Percentiles rank a stretch among this genome's conserved stretches.
Conservation (phyloP, 1,140 invertebrate genomes). For the Geopemphigus sp. region DNA sequence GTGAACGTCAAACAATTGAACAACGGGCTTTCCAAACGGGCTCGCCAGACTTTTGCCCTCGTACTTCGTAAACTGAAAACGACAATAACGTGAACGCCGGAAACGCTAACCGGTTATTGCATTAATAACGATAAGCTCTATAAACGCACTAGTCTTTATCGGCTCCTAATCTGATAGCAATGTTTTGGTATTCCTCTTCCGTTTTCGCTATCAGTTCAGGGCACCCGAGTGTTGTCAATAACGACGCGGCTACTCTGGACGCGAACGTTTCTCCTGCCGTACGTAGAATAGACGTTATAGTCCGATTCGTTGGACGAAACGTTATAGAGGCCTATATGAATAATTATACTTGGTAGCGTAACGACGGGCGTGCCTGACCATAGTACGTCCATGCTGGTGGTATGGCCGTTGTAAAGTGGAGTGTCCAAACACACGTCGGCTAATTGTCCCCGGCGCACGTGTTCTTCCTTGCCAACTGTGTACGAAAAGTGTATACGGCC, state of each 20-base stretch:
- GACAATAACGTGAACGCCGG: too few species aligned
- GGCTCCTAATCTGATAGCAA: conserved; percentile 85
- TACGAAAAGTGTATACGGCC: conserved; percentile 92
- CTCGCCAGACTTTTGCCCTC: conserved; percentile 90
- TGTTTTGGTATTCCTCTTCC: conserved; percentile 88
- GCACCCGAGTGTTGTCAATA: conserved; percentile 87
- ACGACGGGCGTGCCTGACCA: conserved; percentile 99
- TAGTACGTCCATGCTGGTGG: conserved; percentile 98
- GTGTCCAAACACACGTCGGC: conserved; percentile 98
- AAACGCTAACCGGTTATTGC: too few species aligned
- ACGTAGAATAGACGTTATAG: conserved; percentile 35
- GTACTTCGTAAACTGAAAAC: conserved; percentile 82
- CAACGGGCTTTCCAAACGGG: conserved; percentile 81
- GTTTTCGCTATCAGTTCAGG: conserved; percentile 90
- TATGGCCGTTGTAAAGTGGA: conserved; percentile 98
- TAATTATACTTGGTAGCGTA: conserved; percentile 65
- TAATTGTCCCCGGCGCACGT: conserved; percentile 93
- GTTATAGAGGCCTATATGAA: too few species aligned
- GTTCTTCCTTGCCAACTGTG: conserved; percentile 98
- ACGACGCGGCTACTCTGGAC: conserved; percentile 95
- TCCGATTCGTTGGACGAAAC: too few species aligned
- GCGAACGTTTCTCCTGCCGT: conserved; percentile 89
- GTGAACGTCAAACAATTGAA: conserved; percentile 93
- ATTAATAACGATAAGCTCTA: too few species aligned
- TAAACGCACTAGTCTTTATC: conserved; percentile 85